A percentile compares a stretch with the other conserved stretches of the same genome.
phyloP scores from a whole-genome alignment of 2,888 invertebrate species.

The Sesia bembeciformis region DNA sequence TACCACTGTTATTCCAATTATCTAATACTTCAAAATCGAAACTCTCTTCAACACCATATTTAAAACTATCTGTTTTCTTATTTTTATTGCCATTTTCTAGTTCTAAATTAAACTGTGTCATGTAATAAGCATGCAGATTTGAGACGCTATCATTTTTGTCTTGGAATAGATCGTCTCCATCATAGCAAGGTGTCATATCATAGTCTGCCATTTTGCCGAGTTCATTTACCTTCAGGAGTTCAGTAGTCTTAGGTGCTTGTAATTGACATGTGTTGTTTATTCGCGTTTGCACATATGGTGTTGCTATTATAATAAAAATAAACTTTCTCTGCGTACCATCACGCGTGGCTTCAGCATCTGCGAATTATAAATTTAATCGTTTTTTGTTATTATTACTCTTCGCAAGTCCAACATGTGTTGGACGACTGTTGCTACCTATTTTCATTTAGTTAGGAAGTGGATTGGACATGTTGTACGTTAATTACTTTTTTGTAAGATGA shows the following conservation, averaged over 20 bases:
- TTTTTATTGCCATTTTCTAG: constrained; percentile 52
- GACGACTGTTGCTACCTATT: constrained; percentile 21
- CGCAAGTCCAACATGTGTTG: constrained; percentile 43
- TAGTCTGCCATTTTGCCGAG: constrained; percentile 59
- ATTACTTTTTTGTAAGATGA: constrained; percentile 4
- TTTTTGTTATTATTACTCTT: constrained; percentile 44
- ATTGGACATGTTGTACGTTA: neutral
- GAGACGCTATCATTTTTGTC: constrained; percentile 49
- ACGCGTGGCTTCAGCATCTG: constrained; percentile 65
- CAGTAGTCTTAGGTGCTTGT: constrained; percentile 54
- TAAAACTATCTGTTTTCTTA: constrained; percentile 46
- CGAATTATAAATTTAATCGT: constrained; percentile 63
- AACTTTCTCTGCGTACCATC: constrained; percentile 65
- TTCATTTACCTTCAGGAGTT: constrained; percentile 48
- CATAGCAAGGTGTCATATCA: constrained; percentile 55
- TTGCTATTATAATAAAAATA: constrained; percentile 74
- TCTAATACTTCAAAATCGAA: constrained; percentile 61
- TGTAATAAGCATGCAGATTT: constrained; percentile 66
- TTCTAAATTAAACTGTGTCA: constrained; percentile 67
- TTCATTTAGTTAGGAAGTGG: constrained; percentile 15
- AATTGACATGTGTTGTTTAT: constrained; percentile 60
- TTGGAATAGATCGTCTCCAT: constrained; percentile 50
- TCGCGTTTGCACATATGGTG: constrained; percentile 55
- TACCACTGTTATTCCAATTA: constrained; percentile 29
- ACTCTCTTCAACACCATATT: constrained; percentile 55